Evolutionary conservation across 2,113 vertebrate species (phyloP).

Genomic region (Talpa occidentalis): DNA sequence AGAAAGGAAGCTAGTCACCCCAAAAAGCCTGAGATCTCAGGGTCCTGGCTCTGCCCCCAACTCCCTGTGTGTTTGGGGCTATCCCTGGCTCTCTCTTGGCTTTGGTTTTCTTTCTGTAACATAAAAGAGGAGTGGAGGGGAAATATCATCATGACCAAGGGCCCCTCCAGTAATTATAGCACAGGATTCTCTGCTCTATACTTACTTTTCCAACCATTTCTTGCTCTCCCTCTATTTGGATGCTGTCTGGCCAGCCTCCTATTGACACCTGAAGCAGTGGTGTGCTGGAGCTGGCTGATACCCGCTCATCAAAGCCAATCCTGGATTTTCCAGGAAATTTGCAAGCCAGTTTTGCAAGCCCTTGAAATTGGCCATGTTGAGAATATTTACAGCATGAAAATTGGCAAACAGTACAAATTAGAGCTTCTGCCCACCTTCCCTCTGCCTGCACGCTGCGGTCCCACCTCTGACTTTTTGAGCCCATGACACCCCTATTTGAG

Average conservation of each 20-base stretch:
- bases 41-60: background rate
- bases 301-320: background rate
- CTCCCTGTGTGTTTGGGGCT: background rate
- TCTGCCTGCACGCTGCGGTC: background rate
- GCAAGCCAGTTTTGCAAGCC: conserved; percentile 27
- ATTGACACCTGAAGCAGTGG: background rate
- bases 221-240: background rate
- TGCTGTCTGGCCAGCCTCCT: background rate
- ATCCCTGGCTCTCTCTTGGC: background rate
- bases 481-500: background rate
- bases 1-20: background rate
- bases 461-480: no score
- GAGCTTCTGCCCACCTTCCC: background rate
- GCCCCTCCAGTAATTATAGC: background rate
- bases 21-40: background rate
- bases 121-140: background rate
- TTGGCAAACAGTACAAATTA: background rate
- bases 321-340: conserved; percentile 37
- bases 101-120: background rate
- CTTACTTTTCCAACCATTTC: background rate
- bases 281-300: background rate
- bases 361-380: background rate
- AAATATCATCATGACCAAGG: background rate
- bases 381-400: conserved; percentile 9
- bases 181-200: background rate